These are phyloP conservation scores for Heliothis subflexa DNA, from an alignment of 1,140 invertebrate genomes.

Conservation along the genomic window DNA sequence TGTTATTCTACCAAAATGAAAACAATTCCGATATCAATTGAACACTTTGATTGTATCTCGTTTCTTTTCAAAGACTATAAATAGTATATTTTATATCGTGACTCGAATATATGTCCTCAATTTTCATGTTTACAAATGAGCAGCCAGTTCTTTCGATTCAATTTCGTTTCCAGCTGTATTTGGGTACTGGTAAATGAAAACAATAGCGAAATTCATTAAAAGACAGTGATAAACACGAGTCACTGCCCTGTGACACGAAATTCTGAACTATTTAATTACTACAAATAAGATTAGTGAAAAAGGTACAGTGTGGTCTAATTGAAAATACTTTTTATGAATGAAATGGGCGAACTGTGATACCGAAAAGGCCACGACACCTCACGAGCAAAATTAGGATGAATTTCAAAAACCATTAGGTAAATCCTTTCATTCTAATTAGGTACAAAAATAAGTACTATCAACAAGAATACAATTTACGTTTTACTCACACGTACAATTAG, in stretches of 20 bases:
- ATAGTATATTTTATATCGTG: background rate
- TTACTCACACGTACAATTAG: background rate
- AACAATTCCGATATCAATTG: too few relatives aligned
- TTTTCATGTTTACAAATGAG: constrained; percentile 17
- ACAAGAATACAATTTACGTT: background rate
- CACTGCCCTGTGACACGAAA: background rate
- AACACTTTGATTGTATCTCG: background rate
- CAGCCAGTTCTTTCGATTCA: constrained; percentile 13
- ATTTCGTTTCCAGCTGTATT: constrained; percentile 14
- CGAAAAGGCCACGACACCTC: too few relatives aligned
- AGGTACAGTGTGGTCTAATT: too few relatives aligned
- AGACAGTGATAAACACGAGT: background rate
- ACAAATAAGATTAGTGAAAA: background rate
- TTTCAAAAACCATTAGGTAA: background rate
- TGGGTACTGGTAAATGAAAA: background rate
- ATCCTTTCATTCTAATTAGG: background rate
- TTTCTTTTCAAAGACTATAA: background rate
- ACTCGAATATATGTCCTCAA: background rate
- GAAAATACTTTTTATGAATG: too few relatives aligned
- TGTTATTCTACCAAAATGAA: too few relatives aligned
- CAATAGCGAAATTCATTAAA: constrained; percentile 10
- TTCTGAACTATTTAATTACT: background rate
- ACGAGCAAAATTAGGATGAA: too few relatives aligned
- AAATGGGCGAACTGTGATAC: too few relatives aligned
- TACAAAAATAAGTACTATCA: background rate